Evolutionary conservation across 2,113 vertebrate genomes (phyloP).

Genomic region (Hemiscyllium ocellatum): DNA sequence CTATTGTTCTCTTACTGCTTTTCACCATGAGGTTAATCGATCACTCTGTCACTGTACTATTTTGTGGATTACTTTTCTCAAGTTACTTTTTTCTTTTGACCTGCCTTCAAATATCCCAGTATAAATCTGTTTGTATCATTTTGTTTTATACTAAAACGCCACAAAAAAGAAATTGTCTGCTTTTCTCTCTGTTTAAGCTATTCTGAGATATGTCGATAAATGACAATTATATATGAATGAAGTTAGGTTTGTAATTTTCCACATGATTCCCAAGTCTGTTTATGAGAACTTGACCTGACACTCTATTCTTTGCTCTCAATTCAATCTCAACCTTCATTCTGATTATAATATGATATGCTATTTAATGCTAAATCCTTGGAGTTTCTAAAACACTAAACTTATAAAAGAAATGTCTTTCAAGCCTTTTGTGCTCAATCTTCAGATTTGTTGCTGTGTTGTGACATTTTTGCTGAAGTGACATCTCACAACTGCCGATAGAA

Average conservation of each 20-base stretch:
- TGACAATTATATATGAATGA: not conserved
- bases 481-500: not conserved
- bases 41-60: not conserved
- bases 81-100: not conserved
- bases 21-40: not conserved
- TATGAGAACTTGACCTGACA: not conserved
- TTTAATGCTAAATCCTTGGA: not conserved
- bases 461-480: not conserved
- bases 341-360: not conserved
- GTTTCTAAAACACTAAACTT: not conserved
- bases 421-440: not conserved
- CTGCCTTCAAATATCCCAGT: not conserved
- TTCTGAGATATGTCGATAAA: not conserved
- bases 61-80: slow-evolving; percentile 9
- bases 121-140: not conserved
- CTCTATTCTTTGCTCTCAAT: not conserved
- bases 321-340: not conserved
- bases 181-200: not conserved
- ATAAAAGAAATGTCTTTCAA: not conserved
- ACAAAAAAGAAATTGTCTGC: not conserved
- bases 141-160: not conserved
- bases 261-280: not conserved
- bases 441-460: not conserved
- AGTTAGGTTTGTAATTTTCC: not conserved
- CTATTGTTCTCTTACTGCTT: not conserved